phyloP scores from a whole-genome alignment of 2,888 invertebrate species.

The Metellina segmentata region DNA sequence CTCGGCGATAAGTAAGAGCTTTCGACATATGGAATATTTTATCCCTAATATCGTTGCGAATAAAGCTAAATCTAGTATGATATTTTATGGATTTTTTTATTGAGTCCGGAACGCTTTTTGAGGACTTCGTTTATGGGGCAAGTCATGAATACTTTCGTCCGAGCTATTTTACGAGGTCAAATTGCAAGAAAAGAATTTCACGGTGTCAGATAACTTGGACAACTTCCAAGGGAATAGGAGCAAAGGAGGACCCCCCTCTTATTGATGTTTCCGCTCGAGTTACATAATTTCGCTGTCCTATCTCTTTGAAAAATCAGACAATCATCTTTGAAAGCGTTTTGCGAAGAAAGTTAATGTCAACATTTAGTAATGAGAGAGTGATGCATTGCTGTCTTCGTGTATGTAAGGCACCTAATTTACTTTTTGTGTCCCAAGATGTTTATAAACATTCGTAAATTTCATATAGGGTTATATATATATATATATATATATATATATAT shows the following conservation, averaged over 20 bases:
- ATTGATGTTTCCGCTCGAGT: constrained; percentile 46
- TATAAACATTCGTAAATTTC: no score
- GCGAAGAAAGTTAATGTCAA: neutral
- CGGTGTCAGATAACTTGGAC: constrained; percentile 50
- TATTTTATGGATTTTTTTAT: constrained; percentile 66
- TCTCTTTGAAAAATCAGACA: constrained; percentile 23
- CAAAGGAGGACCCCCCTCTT: neutral
- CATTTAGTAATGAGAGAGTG: neutral
- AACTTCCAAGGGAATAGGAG: constrained; percentile 43
- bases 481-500: no score
- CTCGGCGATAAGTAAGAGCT: constrained; percentile 45
- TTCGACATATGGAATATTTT: constrained; percentile 49
- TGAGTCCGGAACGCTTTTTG: constrained; percentile 47
- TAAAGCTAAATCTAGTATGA: constrained; percentile 48
- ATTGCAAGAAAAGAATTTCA: constrained; percentile 51
- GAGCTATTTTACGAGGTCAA: constrained; percentile 62
- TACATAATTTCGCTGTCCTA: constrained; percentile 39
- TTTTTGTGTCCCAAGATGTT: neutral
- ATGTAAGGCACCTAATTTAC: neutral
- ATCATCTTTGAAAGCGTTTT: constrained; percentile 1
- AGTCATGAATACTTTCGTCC: constrained; percentile 43
- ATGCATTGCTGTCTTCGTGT: neutral
- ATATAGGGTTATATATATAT: no score
- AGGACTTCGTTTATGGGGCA: constrained; percentile 37
- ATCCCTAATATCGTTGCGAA: constrained; percentile 36